A percentile compares a stretch with the other conserved stretches of the same genome.
phyloP scores from a whole-genome alignment of 2,113 vertebrate species.

The Xiphophorus maculatus region DNA sequence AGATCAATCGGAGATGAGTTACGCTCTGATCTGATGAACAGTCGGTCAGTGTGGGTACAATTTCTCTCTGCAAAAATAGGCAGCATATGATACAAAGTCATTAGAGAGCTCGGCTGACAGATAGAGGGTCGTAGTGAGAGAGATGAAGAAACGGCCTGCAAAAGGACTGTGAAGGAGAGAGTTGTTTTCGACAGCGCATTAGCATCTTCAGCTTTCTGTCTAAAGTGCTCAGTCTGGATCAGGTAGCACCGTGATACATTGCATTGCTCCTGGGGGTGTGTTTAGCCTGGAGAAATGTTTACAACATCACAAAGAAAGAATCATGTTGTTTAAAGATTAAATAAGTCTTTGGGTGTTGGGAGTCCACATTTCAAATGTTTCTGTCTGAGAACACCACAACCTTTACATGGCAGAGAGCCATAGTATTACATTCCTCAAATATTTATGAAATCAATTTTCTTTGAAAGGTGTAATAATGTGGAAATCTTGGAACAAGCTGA shows the following conservation, averaged over 20 bases:
- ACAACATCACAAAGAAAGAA: conserved; percentile 10
- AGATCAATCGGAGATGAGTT: conserved; percentile 31
- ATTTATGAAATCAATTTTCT: conserved; percentile 56
- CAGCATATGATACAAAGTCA: conserved; percentile 65
- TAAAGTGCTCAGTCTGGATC: conserved; percentile 61
- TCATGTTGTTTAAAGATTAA: conserved; percentile 20
- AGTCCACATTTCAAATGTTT: background rate
- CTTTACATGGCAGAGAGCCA: background rate
- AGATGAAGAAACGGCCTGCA: conserved; percentile 5
- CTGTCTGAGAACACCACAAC: conserved; percentile 8
- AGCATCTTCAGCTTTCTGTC: conserved; percentile 54
- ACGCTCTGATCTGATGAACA: conserved; percentile 62
- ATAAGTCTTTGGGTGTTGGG: background rate
- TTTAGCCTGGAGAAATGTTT: conserved; percentile 41
- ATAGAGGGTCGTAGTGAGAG: conserved; percentile 15
- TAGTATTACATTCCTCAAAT: conserved; percentile 27
- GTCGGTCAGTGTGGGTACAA: conserved; percentile 44
- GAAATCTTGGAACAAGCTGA: conserved; percentile 24
- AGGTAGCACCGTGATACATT: conserved; percentile 49
- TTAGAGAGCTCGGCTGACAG: conserved; percentile 52
- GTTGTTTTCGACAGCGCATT: conserved; percentile 54
- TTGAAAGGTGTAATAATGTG: conserved; percentile 42
- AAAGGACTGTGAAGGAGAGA: conserved; percentile 5
- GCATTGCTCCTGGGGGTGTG: conserved; percentile 47
- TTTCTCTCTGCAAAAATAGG: conserved; percentile 46